Base-by-base conservation (phyloP, 2,797 vertebrate genomes). In the Pipistrellus nathusii region DNA sequence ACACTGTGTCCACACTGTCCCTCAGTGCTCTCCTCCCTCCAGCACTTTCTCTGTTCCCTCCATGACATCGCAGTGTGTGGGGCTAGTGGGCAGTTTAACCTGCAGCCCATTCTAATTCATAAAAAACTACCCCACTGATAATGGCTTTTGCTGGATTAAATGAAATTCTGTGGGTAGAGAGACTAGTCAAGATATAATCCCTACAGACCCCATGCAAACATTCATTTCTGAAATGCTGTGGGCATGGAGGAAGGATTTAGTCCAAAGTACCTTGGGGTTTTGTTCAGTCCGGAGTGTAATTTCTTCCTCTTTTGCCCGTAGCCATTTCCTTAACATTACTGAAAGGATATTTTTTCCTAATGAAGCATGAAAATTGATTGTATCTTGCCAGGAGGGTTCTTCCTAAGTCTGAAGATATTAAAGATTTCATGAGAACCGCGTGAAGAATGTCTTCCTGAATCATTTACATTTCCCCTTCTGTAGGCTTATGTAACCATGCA, bases 401-500 rank as follows among this genome's bases (percentile, higher is more conserved):
- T 98, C 96, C 94, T 98, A 96, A 97, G 91, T 97, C 98, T 97
- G 98, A 86, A 97, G 97, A 98, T 98, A 97, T 97, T 98, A 98
- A 98, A 98, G 98, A 97, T 98, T 98, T 98, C 96, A 85, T 97
- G 97, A 98, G 97, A 98, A 97, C 97, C 96, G 96, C 97, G 96
- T 97, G 98, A 97, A 98, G 96, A 98, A 96, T 97, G 97, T 98
- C 98, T 98, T 98, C 97, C 97, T 98, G 97, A 98, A 98, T 98
- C 98, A 98, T 98, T 98, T 98, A 97, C 98, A 98, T 98, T 97
- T 98, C 95, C 95, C 94, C 96, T 98, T 98, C 98, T 97, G 96
- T 96, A 94, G 97, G 95, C 98, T 98, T 98, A 98, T 98, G 98
- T 98, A 98, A 98, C 98, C 97, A 98, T 98, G 98, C 98, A 98